phyloP scores from a whole-genome alignment of 2,888 invertebrate species.

The Onchidella celtica region DNA sequence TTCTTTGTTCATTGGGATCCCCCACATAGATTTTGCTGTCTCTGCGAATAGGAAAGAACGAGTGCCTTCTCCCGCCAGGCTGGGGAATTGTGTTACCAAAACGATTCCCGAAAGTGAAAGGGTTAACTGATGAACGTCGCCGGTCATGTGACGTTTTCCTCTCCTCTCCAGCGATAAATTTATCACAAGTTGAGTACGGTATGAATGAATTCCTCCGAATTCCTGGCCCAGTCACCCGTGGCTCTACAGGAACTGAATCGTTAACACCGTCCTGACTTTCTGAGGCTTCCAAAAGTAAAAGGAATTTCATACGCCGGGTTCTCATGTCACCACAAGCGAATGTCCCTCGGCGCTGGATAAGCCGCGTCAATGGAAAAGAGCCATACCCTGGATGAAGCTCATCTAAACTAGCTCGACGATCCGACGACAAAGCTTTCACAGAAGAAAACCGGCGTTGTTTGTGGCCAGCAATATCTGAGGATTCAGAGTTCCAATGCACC shows the following conservation, averaged over 20 bases:
- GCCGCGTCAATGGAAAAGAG: constrained; percentile 39
- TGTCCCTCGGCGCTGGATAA: constrained; percentile 44
- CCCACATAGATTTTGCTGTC: constrained; percentile 37
- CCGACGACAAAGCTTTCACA: constrained; percentile 30
- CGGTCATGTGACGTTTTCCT: constrained; percentile 30
- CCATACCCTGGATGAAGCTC: constrained; percentile 23
- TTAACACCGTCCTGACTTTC: constrained; percentile 36
- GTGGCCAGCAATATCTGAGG: constrained; percentile 30
- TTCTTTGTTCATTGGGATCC: constrained; percentile 39
- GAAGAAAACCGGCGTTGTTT: constrained; percentile 41
- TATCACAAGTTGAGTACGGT: constrained; percentile 44
- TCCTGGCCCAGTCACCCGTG: not conserved
- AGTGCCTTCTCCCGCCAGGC: constrained; percentile 36
- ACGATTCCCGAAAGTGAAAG: constrained; percentile 23
- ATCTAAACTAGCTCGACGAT: constrained; percentile 28
- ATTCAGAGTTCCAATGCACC: constrained; percentile 43
- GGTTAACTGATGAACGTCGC: constrained; percentile 38
- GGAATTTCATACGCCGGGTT: constrained; percentile 46
- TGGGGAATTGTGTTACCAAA: constrained; percentile 15
- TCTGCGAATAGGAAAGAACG: constrained; percentile 44
- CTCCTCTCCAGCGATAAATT: constrained; percentile 37
- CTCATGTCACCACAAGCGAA: constrained; percentile 50
- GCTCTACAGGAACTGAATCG: not conserved
- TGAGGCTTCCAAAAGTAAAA: constrained; percentile 44
- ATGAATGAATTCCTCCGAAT: constrained; percentile 46